Conservation (phyloP, 2,888 invertebrate genomes). For the Oscheius onirici region DNA sequence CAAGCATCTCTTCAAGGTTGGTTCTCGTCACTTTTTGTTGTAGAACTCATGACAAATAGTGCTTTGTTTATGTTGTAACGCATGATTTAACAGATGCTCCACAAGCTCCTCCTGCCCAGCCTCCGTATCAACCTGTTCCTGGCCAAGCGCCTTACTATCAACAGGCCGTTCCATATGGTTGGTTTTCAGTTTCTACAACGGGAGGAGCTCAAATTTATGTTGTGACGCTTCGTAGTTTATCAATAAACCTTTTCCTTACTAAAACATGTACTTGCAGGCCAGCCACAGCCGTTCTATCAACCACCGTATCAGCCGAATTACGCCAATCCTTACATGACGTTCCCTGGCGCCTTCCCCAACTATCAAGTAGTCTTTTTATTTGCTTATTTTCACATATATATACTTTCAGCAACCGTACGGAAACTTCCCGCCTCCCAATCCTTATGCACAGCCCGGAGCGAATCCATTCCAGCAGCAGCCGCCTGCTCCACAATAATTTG, state of each 20-base stretch:
- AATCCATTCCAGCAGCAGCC: conserved; percentile 17
- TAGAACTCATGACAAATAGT: conserved; percentile 9
- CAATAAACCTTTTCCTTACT: background rate
- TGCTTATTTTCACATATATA: background rate
- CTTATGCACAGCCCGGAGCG: background rate
- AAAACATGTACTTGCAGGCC: conserved; percentile 26
- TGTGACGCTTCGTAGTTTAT: background rate
- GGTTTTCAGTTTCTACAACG: conserved; percentile 6
- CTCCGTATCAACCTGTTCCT: conserved; percentile 37
- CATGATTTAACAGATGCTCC: conserved; percentile 15
- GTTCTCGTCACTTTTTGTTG: conserved; percentile 22
- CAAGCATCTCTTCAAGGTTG: conserved; percentile 54
- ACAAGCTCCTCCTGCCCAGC: conserved; percentile 37
- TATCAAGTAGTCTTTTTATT: conserved; percentile 22
- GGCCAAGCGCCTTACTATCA: conserved; percentile 47
- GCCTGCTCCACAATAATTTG: background rate
- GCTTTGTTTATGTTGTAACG: conserved; percentile 23
- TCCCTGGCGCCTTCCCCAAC: conserved; percentile 52
- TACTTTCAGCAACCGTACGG: conserved; percentile 21
- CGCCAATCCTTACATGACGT: conserved; percentile 58
- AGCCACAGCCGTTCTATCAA: conserved; percentile 50
- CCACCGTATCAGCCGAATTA: conserved; percentile 52
- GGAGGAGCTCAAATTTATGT: background rate
- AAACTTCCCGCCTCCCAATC: conserved; percentile 21
- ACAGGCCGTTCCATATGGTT: conserved; percentile 44